A percentile compares a stretch with the other conserved stretches of the same genome.
Evolutionary conservation across 2,113 vertebrate species (phyloP).

Genomic region (Phaethornis superciliosus): DNA sequence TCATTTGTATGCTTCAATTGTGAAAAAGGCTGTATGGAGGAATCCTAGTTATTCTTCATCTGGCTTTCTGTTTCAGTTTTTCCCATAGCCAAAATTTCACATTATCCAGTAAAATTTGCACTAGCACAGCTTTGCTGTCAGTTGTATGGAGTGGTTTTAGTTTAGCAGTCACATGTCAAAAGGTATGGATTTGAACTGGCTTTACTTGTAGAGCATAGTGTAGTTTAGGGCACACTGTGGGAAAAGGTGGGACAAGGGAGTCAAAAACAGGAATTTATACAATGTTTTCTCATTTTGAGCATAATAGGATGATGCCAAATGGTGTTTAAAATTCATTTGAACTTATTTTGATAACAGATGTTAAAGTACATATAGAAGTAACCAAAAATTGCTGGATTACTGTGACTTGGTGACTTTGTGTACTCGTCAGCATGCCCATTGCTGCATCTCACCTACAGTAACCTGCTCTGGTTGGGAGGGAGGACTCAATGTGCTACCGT

Average conservation of each 20-base stretch:
- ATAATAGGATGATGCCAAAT: background rate
- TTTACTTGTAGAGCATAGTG: background rate
- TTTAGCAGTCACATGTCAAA: background rate
- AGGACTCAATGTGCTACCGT: background rate
- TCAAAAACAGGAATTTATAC: background rate
- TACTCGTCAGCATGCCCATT: background rate
- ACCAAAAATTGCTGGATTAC: background rate
- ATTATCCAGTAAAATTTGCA: background rate
- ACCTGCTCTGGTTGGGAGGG: background rate
- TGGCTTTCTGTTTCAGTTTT: background rate
- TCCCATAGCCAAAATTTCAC: background rate
- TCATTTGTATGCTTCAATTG: background rate
- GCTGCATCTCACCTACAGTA: background rate
- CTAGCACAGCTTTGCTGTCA: background rate
- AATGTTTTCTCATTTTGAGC: background rate
- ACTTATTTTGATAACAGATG: background rate
- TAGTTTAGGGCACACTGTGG: accelerated
- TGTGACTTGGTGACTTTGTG: background rate
- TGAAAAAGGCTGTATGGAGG: background rate
- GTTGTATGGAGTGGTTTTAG: background rate
- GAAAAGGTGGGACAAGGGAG: background rate
- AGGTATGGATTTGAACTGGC: background rate
- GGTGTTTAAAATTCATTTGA: background rate
- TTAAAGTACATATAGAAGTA: background rate
- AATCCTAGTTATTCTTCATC: background rate